Base-by-base conservation (phyloP, 2,888 invertebrate species). In the Meganola albula region DNA sequence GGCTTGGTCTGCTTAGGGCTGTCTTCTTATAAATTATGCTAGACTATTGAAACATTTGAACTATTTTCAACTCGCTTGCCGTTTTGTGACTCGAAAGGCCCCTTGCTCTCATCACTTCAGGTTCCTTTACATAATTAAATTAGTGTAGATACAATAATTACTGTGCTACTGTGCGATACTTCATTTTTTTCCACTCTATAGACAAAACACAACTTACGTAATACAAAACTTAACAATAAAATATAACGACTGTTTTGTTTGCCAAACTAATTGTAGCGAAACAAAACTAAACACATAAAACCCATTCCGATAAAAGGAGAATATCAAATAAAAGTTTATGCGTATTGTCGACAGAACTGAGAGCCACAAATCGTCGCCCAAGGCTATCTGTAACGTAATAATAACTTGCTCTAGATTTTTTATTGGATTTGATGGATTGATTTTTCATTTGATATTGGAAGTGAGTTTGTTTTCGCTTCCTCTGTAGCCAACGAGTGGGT, bases 371-470 rank as follows among this genome's bases (percentile, higher is more conserved):
- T 59, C 35, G 39, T 32, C 20, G 27, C 21, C 27, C 34, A 43
- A 34, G 37, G 32, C 32, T 31, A 48, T 37, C 43, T 39, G 47
- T 58, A 56, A 56, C 50, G 33, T 49, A 56, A 63, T 60, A 63
- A 59, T 60, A 66, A 57, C 57, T 49, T 52, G 44, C 48, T 48
- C 49, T 58, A 50, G 48, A 53, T 59, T 59, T 69, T 69, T 58
- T 66, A 70, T 70, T 58, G 49, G 50, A 50, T 58, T 55, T 67
- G 72, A 73, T 64, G 51, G 61, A 71, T 70, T 69, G 64, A 64
- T 66, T 69, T 69, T 67, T 63, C 59, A 70, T 71, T 63, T 58
- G 66, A 61, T 60, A 68, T 58, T 54, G 56, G 56, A 41, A 56
- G 55, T 48, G 54, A 58, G 58, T 61, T 68, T 66, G 57, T 61